phyloP scores from a whole-genome alignment of 2,888 invertebrate species.

The Allophyes oxyacanthae region DNA sequence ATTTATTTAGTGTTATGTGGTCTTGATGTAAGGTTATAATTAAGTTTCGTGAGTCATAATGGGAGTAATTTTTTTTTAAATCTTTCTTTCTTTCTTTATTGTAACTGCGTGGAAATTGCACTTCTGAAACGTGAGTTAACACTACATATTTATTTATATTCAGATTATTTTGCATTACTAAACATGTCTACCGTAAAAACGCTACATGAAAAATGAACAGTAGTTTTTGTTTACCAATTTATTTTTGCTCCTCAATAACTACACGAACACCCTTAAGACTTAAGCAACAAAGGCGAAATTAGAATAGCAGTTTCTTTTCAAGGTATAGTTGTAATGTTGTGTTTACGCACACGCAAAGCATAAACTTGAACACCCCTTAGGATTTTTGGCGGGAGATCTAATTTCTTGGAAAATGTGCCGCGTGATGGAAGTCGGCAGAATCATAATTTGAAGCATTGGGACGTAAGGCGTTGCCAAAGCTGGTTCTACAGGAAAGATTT shows the following conservation, averaged over 20 bases:
- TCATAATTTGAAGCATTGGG: constrained; percentile 78
- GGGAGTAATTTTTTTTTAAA: too few species aligned
- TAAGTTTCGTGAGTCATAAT: too few species aligned
- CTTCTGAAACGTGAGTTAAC: constrained; percentile 46
- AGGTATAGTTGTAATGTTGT: constrained; percentile 42
- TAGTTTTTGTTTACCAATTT: constrained; percentile 56
- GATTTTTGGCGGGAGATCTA: constrained; percentile 71
- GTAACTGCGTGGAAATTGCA: too few species aligned
- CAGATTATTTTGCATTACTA: constrained; percentile 61
- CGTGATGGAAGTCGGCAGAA: constrained; percentile 81
- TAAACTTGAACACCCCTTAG: constrained; percentile 65
- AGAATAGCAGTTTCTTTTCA: not conserved
- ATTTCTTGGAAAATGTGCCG: constrained; percentile 82
- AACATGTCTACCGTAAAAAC: constrained; percentile 65
- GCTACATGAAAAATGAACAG: constrained; percentile 72
- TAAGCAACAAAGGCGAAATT: constrained; percentile 24
- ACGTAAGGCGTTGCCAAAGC: constrained; percentile 56
- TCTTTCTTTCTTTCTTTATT: too few species aligned
- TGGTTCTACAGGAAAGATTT: constrained; percentile 33
- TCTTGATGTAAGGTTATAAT: too few species aligned
- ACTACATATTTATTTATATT: constrained; percentile 53
- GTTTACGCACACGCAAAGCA: constrained; percentile 61
- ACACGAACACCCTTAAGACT: not conserved
- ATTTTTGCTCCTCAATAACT: constrained; percentile 1
- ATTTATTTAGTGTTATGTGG: too few species aligned